Evolutionary conservation across 2,888 invertebrate genomes (phyloP).

Genomic region (Drosophila formosana): DNA sequence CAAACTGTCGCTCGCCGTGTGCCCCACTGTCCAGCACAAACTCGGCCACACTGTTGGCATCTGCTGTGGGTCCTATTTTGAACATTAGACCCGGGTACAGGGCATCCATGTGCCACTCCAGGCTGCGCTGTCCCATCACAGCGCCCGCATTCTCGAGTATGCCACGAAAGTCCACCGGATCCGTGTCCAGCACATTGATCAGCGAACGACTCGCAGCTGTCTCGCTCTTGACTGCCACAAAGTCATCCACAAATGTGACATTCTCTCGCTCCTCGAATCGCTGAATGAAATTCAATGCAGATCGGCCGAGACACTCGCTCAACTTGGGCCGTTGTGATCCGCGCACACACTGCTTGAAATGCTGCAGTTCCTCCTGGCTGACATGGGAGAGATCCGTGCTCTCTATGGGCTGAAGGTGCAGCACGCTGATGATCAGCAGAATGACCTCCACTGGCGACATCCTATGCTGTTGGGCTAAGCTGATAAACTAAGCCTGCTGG

Average conservation of each 20-base stretch:
- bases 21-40: constrained; percentile 89
- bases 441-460: constrained; percentile 39
- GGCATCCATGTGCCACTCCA: constrained; percentile 91
- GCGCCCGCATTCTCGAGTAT: constrained; percentile 89
- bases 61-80: constrained; percentile 90
- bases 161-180: constrained; percentile 90
- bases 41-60: constrained; percentile 90
- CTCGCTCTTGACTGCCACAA: constrained; percentile 88
- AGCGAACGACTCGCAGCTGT: constrained; percentile 88
- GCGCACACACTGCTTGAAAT: constrained; percentile 85
- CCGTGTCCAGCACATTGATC: constrained; percentile 89
- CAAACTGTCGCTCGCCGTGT: constrained; percentile 86
- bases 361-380: constrained; percentile 60
- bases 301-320: constrained; percentile 89
- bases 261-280: constrained; percentile 89
- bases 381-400: constrained; percentile 54
- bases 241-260: constrained; percentile 88
- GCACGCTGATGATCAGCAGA: constrained; percentile 39
- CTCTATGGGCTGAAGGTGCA: constrained; percentile 26
- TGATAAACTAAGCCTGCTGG: constrained; percentile 67
- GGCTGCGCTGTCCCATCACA: constrained; percentile 89
- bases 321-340: constrained; percentile 85
- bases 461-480: constrained; percentile 14
- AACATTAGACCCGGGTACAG: constrained; percentile 91
- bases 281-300: constrained; percentile 89